Conservation (phyloP, 2,113 vertebrate genomes). For the Chloebia gouldiae region DNA sequence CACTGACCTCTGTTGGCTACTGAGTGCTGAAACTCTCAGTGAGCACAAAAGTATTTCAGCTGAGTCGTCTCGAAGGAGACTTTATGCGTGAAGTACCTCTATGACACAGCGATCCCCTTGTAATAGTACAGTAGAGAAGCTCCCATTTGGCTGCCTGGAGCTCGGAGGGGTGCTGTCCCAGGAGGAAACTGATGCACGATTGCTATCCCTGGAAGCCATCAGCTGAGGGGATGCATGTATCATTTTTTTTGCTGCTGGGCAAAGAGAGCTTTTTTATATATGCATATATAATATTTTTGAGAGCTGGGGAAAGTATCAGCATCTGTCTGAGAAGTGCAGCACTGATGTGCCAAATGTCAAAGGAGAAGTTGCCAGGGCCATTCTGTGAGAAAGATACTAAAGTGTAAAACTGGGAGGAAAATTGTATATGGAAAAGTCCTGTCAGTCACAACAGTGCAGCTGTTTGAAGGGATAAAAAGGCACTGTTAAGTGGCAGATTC, state of each 20-base stretch:
- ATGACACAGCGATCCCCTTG: neutral
- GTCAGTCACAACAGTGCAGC: neutral
- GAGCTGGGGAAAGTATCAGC: neutral
- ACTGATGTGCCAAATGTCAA: neutral
- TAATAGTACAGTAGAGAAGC: neutral
- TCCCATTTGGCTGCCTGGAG: neutral
- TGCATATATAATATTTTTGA: neutral
- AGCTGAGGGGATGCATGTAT: neutral
- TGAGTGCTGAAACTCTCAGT: neutral
- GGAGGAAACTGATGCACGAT: neutral
- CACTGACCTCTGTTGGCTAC: conserved; percentile 38
- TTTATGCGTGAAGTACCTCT: neutral
- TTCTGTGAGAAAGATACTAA: neutral
- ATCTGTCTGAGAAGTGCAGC: neutral
- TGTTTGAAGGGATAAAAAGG: neutral
- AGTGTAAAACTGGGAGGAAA: neutral
- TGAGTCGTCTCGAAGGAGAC: neutral
- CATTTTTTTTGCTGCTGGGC: neutral
- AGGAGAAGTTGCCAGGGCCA: neutral
- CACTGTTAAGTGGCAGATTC: neutral
- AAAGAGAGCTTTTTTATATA: too few relatives aligned
- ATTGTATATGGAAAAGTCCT: neutral
- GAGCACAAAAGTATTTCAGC: neutral
- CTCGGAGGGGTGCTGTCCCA: neutral
- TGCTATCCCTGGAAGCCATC: neutral